Percentiles rank a stretch among this genome's conserved stretches.
Evolutionary conservation across 2,888 invertebrate genomes (phyloP).

Genomic region (Drosophila neonasuta): DNA sequence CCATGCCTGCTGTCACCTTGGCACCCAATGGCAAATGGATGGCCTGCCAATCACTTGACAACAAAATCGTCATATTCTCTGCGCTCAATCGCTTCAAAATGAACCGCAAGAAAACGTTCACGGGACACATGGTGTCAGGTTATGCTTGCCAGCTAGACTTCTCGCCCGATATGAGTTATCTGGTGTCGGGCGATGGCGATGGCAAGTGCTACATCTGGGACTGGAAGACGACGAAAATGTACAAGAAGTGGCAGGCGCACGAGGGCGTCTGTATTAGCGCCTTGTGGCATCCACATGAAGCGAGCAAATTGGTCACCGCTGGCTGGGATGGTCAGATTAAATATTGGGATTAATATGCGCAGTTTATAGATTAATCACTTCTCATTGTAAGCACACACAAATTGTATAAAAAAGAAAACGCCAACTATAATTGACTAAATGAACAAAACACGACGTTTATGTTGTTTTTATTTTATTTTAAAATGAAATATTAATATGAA

Average conservation of each 20-base stretch:
- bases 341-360: constrained; percentile 94
- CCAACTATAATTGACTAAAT: constrained; percentile 33
- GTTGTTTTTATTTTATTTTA: constrained; percentile 16
- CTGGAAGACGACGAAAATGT: constrained; percentile 99
- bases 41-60: constrained; percentile 99
- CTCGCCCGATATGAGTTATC: constrained; percentile 99
- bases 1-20: constrained; percentile 97
- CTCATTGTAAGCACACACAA: constrained; percentile 40
- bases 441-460: constrained; percentile 3
- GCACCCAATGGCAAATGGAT: constrained; percentile 99
- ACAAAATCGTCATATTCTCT: constrained; percentile 98
- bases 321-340: constrained; percentile 99
- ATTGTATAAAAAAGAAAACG: constrained; percentile 29
- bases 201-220: constrained; percentile 99
- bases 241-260: constrained; percentile 99
- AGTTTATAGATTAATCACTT: constrained; percentile 4
- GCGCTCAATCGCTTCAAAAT: constrained; percentile 98
- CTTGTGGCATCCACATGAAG: constrained; percentile 99
- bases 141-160: constrained; percentile 98
- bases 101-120: constrained; percentile 98
- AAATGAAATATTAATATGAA: background rate
- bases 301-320: constrained; percentile 97
- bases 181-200: constrained; percentile 99
- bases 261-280: constrained; percentile 97
- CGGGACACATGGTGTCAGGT: constrained; percentile 99